Base-by-base conservation (phyloP, 2,797 vertebrate species). In the Avahi laniger region DNA sequence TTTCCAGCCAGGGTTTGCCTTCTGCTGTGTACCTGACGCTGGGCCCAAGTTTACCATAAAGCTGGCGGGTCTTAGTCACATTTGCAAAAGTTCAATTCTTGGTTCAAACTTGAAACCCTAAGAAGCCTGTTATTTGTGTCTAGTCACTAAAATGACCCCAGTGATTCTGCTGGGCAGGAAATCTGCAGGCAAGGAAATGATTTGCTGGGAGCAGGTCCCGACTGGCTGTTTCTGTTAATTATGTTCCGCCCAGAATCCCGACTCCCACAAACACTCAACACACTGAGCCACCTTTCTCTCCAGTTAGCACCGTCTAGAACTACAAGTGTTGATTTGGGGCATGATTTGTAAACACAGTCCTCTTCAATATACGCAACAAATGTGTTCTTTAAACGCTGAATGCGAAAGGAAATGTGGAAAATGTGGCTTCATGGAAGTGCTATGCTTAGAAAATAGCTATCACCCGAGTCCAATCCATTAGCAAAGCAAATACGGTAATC, bases 1-100 rank as follows among this genome's bases (percentile, higher is more conserved):
- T 90, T 96, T 95, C 91, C 95, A 72, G 63, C 46, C 59, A 88
- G n/a, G 30, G 4, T 90, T 85, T 35, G 80, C 65, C 70, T 94
- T 93, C 63, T 81, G 33, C n/a, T 88, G 38, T 33, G 22, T 85
- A 73, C 76, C 87, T 96, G 93, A 93, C 41, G 20, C 35, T 22
- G 81, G 50, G 67, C 54, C 28, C 54, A 65, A 18, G 54, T 48
- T 84, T 84, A 35, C 59, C 65, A 52, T 72, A 75, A 89, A 89
- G 50, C 54, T 24, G 11, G 41, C 20, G 70, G 65, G 54, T 15
- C 15, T 70, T 48, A 1, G 12, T 73, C 41, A 59, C 24, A 46
- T 79, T 90, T 79, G 81, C 59, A 78, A 89, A 89, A 93, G 48
- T 67, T 89, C 38, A 61, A 54, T 30, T 93, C 46, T 91, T 61